Conservation (phyloP, 2,888 invertebrate genomes). For the Andrena haemorrhoa region DNA sequence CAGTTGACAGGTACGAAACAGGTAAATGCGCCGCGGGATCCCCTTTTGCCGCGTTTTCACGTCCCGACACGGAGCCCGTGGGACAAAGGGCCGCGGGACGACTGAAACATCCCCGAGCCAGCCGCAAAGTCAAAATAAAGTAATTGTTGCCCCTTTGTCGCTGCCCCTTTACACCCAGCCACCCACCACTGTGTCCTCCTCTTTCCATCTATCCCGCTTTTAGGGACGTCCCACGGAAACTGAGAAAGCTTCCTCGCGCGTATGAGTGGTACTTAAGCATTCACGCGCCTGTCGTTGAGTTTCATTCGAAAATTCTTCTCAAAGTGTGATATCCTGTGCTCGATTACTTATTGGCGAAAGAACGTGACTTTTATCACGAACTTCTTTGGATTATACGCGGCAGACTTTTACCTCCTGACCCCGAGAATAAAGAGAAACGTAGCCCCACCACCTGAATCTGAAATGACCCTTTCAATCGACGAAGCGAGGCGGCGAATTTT, state of each 20-base stretch:
- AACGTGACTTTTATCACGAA: no score
- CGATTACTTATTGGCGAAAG: background rate
- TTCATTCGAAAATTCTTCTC: background rate
- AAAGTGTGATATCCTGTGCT: background rate
- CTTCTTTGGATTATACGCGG: no score
- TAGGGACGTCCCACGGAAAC: background rate
- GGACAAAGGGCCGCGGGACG: constrained; percentile 58
- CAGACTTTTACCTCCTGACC: background rate
- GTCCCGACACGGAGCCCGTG: constrained; percentile 39
- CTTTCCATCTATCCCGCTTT: background rate
- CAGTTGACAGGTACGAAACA: constrained; percentile 75
- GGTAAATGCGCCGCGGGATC: constrained; percentile 69
- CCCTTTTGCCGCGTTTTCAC: constrained; percentile 68
- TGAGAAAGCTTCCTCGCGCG: constrained; percentile 13
- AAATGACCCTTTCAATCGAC: constrained; percentile 11
- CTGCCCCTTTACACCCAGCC: constrained; percentile 41
- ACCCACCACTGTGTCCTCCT: constrained; percentile 9
- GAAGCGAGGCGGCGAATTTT: constrained; percentile 41
- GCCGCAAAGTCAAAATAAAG: constrained; percentile 83
- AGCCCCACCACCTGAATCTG: constrained; percentile 14
- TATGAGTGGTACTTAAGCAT: background rate
- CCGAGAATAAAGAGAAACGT: background rate
- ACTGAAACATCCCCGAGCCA: constrained; percentile 47
- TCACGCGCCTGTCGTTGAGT: background rate
- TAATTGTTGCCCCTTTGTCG: constrained; percentile 79